Evolutionary conservation across 2,888 invertebrate species (phyloP), one percentile per base, ranked within the genome.

Genomic region (Heliconius cydno): DNA sequence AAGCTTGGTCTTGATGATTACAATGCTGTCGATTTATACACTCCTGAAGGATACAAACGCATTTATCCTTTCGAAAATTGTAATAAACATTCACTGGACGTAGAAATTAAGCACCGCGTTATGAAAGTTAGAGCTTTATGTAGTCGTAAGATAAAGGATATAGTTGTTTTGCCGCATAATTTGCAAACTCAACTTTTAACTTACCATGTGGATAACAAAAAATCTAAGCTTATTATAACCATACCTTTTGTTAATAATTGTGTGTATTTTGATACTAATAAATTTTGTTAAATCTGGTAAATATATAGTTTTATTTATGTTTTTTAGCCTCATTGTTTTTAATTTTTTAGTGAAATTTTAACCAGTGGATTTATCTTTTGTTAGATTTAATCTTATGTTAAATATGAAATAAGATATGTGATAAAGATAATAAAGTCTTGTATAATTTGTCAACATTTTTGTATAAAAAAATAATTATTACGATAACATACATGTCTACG

Each of bases 31-130:
- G 63, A 63, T 60, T n/a, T 74, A 3, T 74, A 63, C 5, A 63
- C 34, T 3, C 13, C 25, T 3, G n/a, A 12, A 22, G 63, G 63
- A 13, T 74, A 63, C 25, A 74, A 60, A 3, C 63, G 74, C 15
- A 63, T 74, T 6, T 74, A 74, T 63, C 63, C 74, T 15, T 63
- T 74, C n/a, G 15, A 63, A 38, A 25, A 25, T 63, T 74, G n/a
- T 63, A 7, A 60, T 25, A 25, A 63, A 60, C 0, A 12, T 25
- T 25, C 63, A 22, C 1, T 63, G 9, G 25, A 60, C 9, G 34
- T 74, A 15, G 3, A 34, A 30, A 10, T 74, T 25, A 38, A 15
- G 41, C 9, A 38, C 2, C 74, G 63, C 19, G 74, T 63, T 7
- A 63, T 74, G 63, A 74, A 74, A 63, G 74, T 74, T 15, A n/a